Evolutionary conservation across 2,113 vertebrate genomes (phyloP), one percentile per base, ranked within the genome.

Genomic region (Sitta europaea): DNA sequence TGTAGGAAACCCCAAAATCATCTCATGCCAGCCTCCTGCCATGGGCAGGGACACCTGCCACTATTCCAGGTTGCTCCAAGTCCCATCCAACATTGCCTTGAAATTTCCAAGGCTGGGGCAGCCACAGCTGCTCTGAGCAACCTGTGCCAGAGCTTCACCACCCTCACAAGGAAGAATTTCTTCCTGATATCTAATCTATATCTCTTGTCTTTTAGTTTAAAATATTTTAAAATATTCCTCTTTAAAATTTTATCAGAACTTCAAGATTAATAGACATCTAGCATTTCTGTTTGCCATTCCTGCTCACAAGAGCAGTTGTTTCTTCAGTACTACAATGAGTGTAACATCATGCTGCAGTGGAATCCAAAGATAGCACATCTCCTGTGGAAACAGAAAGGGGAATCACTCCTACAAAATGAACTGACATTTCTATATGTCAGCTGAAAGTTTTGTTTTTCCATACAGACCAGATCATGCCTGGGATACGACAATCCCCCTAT

Each of bases 351-450:
- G 0, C 27, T 55, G 59, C 75, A 45, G 53, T 65, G 79, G 86
- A 83, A 94, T 72, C 72, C 59, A 59, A 86, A 80, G n/a, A 83
- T 9, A 93, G 72, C 45, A 90, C 50, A 92, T 84, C 78, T 72
- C 65, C 45, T 21, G 63, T 88, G 90, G 59, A 83, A 93, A 65
- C 66, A 83, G 78, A 73, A 57, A 80, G 61, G 59, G 79, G 90
- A 86, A 92, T 90, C 62, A 88, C 47, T 92, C 68, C 95, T 83
- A 55, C 51, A 76, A 90, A 93, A 92, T 77, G 81, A 96, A 28
- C 74, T 90, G 88, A 88, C 78, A 77, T 95, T 93, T 93, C 88
- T 71, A 8, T 63, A 35, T 95, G 88, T 73, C 93, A 94, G 51
- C 1, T 79, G 45, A n/a, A 80, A 71, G 16, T 93, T 88, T 86